Evolutionary conservation across 1,140 invertebrate genomes (phyloP), one percentile per base, ranked within the genome.

Genomic region (Drosophila jambulina): DNA sequence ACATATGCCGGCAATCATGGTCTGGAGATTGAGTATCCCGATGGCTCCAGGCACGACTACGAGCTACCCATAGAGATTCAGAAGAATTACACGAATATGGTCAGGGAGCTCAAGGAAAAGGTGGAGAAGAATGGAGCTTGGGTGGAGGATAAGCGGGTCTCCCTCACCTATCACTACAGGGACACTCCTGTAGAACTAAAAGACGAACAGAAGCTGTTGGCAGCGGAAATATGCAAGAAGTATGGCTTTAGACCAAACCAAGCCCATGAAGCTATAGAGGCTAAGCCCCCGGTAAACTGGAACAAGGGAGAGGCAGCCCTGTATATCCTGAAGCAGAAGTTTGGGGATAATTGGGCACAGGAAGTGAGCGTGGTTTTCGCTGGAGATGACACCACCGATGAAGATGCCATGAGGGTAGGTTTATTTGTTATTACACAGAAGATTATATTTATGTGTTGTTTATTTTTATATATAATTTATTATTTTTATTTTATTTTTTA

Each of bases 1-100:
- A 98, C 97, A 0, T 98, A 98, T 90, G 97, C 97, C 3, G 97
- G 97, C 19, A 98, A 97, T 93, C 97, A 98, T 91, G 97, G 97
- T 12, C 92, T 98, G 53, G 97, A 98, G 93, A 98, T 98, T 84
- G 91, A 97, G 38, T 97, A 98, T 93, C 96, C 97, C 0, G 97
- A 98, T 92, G 97, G 97, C 17, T 97, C 96, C 43, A 96, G 96
- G 80, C 98, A 97, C 90, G 96, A 97, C 12, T 97, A 97, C 93
- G 96, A 97, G 3, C 96, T 98, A 94, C 97, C 97, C 0, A 94
- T 95, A 9, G 97, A 97, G 78, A 95, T 96, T 65, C 96, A 97
- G 79, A 95, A 95, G 49, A 97, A 97, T 87, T 96, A 98, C n/a
- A 95, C 94, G 2, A 94, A 95, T 29, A 93, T 98, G 38, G 95